phyloP scores from a whole-genome alignment of 2,113 vertebrate species.

The Natator depressus region DNA sequence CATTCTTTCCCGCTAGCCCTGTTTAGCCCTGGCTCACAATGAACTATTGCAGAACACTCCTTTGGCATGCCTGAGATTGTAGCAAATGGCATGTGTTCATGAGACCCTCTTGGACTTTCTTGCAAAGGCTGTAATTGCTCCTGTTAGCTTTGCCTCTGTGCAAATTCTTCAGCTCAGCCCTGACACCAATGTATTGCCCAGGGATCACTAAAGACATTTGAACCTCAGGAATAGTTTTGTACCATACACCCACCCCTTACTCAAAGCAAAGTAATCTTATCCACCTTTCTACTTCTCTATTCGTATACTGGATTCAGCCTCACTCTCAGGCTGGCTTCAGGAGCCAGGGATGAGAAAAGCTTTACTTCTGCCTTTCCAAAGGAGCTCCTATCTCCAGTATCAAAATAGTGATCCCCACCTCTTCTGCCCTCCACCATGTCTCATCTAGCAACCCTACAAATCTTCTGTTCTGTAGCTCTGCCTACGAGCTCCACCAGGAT shows the following conservation, averaged over 20 bases:
- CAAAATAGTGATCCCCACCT: background rate
- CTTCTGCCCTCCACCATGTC: background rate
- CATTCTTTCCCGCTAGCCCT: background rate
- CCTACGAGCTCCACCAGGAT: too few species aligned
- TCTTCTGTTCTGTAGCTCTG: too few species aligned
- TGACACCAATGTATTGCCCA: background rate
- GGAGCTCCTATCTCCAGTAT: background rate
- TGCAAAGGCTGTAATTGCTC: background rate
- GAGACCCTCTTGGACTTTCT: fast-evolving
- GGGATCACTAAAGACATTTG: background rate
- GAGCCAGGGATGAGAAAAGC: background rate
- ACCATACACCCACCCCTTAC: background rate
- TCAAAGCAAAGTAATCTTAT: fast-evolving
- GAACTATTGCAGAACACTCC: background rate
- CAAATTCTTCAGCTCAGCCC: background rate
- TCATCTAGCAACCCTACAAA: background rate
- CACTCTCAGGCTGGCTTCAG: fast-evolving
- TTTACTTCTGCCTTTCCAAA: background rate
- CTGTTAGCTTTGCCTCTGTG: background rate
- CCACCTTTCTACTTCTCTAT: background rate
- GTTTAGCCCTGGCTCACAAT: background rate
- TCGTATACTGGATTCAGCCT: background rate
- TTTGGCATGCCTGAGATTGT: background rate
- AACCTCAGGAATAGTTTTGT: background rate
- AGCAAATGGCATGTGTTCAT: fast-evolving